Conservation (phyloP, 2,888 invertebrate genomes). For the Diogma glabrata region DNA sequence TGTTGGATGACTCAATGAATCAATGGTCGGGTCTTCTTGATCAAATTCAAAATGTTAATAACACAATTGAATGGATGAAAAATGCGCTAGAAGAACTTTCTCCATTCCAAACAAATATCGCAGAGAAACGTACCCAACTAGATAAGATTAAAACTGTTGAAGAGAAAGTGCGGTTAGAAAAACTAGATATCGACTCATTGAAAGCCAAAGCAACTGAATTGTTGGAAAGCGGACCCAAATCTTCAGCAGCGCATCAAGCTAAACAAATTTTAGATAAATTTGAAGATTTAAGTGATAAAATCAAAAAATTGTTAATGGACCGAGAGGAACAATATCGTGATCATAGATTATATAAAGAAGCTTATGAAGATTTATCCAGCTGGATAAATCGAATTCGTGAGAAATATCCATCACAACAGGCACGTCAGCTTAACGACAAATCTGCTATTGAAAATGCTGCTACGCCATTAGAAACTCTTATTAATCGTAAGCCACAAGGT, state of each 20-base stretch:
- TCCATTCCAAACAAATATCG: slow-evolving; percentile 66
- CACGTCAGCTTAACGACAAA: slow-evolving; percentile 73
- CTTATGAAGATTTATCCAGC: slow-evolving; percentile 76
- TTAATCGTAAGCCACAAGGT: slow-evolving; percentile 85
- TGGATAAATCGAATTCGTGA: slow-evolving; percentile 83
- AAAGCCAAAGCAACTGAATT: slow-evolving; percentile 78
- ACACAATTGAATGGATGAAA: slow-evolving; percentile 69
- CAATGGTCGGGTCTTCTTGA: slow-evolving; percentile 86
- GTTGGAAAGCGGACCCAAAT: slow-evolving; percentile 74
- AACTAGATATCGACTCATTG: slow-evolving; percentile 76
- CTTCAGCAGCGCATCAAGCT: slow-evolving; percentile 70
- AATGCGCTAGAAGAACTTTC: slow-evolving; percentile 59
- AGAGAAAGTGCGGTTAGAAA: slow-evolving; percentile 80
- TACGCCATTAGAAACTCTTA: slow-evolving; percentile 69
- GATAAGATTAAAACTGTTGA: slow-evolving; percentile 76
- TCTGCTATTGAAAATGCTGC: slow-evolving; percentile 80
- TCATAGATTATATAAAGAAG: slow-evolving; percentile 81
- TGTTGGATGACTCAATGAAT: slow-evolving; percentile 77
- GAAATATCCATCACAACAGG: slow-evolving; percentile 77
- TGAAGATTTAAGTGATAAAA: slow-evolving; percentile 62
- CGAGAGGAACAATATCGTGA: slow-evolving; percentile 80
- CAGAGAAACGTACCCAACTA: slow-evolving; percentile 75
- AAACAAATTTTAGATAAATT: slow-evolving; percentile 76
- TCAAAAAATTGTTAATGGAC: slow-evolving; percentile 63
- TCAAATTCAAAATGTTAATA: slow-evolving; percentile 74